A percentile compares a stretch with the other conserved stretches of the same genome.
These are phyloP conservation scores for Pantelozetes paolii DNA, from an alignment of 2,888 invertebrate species.

Conservation along the genomic window DNA sequence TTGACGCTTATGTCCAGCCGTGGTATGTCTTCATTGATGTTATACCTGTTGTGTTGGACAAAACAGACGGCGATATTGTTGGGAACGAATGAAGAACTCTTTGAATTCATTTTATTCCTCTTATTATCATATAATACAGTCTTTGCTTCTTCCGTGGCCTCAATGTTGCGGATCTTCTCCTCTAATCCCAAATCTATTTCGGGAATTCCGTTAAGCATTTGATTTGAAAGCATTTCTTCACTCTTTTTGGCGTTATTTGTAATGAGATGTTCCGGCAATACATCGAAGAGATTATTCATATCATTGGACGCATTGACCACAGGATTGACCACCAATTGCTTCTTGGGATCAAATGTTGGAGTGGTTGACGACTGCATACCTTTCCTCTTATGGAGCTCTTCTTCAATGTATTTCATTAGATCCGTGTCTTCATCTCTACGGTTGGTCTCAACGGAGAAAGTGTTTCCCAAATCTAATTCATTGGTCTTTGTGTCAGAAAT, in stretches of 20 bases:
- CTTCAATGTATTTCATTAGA: constrained; percentile 85
- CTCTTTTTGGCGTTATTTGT: constrained; percentile 69
- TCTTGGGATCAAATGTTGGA: neutral
- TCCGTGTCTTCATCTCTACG: constrained; percentile 97
- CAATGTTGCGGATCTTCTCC: constrained; percentile 97
- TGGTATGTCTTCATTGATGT: constrained; percentile 6
- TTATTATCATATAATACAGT: constrained; percentile 18
- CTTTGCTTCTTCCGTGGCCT: constrained; percentile 91
- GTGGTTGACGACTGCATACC: constrained; percentile 55
- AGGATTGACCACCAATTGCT: no score
- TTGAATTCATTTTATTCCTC: constrained; percentile 1
- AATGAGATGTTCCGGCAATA: constrained; percentile 83
- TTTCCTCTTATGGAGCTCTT: constrained; percentile 79
- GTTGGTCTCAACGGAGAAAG: constrained; percentile 96
- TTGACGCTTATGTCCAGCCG: neutral
- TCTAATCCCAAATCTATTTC: constrained; percentile 99
- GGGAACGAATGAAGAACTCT: constrained; percentile 86
- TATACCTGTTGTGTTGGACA: constrained; percentile 67
- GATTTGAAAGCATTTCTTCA: constrained; percentile 99
- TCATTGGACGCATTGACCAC: neutral
- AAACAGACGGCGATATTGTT: constrained; percentile 98
- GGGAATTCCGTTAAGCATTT: constrained; percentile 99
- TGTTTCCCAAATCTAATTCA: constrained; percentile 76
- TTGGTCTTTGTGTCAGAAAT: constrained; percentile 39
- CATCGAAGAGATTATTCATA: constrained; percentile 58